These are phyloP conservation scores for Pharmacophagus antenor DNA, from an alignment of 2,888 invertebrate genomes.

Conservation along the genomic window DNA sequence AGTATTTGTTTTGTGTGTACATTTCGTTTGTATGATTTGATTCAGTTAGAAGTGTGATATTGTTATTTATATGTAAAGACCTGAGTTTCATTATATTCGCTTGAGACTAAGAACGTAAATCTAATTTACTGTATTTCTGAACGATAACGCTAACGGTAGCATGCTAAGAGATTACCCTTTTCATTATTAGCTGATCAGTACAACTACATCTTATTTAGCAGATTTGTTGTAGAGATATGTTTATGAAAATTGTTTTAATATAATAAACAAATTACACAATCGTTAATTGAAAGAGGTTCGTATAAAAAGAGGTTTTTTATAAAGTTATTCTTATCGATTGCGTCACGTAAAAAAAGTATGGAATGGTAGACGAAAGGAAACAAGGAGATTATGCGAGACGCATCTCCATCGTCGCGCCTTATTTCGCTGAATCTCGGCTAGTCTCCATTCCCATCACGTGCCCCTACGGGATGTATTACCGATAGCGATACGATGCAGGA, in stretches of 20 bases:
- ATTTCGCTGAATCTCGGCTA: conserved; percentile 57
- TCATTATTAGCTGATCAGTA: too few species aligned
- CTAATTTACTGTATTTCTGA: not conserved
- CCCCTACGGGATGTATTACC: conserved; percentile 69
- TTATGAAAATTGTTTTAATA: too few species aligned
- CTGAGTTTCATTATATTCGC: not conserved
- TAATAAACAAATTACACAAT: too few species aligned
- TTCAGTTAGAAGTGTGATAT: not conserved
- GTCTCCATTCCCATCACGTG: conserved; percentile 64
- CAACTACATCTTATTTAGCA: too few species aligned
- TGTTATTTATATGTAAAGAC: not conserved
- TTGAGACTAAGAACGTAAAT: not conserved
- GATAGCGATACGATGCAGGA: conserved; percentile 58
- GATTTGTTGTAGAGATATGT: too few species aligned
- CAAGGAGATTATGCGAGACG: conserved; percentile 60
- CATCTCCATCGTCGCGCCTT: conserved; percentile 55
- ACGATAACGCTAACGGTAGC: too few species aligned
- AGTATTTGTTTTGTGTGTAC: too few species aligned
- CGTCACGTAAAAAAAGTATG: conserved; percentile 22
- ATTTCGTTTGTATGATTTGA: too few species aligned
- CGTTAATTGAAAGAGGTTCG: too few species aligned
- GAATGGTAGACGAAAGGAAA: conserved; percentile 35
- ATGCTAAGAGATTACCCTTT: too few species aligned
- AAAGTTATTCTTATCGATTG: conserved; percentile 5
- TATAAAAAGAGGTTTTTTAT: too few species aligned